These are phyloP conservation scores for Drosophila lini DNA, from an alignment of 1,140 invertebrate genomes.

Conservation along the genomic window DNA sequence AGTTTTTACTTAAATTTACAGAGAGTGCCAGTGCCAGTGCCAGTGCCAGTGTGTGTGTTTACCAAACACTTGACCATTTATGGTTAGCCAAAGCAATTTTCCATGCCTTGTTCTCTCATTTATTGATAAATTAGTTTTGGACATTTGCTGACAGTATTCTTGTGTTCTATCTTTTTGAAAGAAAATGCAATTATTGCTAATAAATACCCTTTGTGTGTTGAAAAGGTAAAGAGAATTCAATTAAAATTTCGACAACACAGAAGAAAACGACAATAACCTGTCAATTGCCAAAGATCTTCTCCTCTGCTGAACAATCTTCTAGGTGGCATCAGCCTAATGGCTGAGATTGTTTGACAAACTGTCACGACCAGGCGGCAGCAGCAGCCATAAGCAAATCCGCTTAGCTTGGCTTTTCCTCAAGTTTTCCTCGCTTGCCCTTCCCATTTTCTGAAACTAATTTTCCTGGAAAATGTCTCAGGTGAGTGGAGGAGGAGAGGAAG, in stretches of 20 bases:
- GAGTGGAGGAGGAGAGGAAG: conserved; percentile 3
- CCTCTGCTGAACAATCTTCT: conserved; percentile 6
- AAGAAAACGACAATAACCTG: conserved; percentile 48
- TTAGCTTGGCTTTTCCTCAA: conserved; percentile 71
- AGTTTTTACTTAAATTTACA: conserved; percentile 63
- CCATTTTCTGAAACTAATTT: conserved; percentile 62
- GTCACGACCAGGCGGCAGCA: conserved; percentile 55
- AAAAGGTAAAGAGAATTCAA: conserved; percentile 62
- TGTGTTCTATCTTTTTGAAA: conserved; percentile 19
- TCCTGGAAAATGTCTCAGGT: conserved; percentile 37
- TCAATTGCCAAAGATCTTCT: conserved; percentile 52
- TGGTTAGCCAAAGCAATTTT: conserved; percentile 54
- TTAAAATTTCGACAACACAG: conserved; percentile 66
- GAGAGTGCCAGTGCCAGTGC: neutral
- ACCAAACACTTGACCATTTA: conserved; percentile 60
- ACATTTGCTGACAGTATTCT: conserved; percentile 75
- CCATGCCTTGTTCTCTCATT: conserved; percentile 40
- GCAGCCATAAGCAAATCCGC: conserved; percentile 76
- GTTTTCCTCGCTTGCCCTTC: conserved; percentile 4
- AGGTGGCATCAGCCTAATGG: conserved; percentile 51
- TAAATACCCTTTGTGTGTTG: conserved; percentile 63
- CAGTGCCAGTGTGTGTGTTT: conserved; percentile 22
- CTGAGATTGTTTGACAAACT: conserved; percentile 71
- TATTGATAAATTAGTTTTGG: conserved; percentile 80
- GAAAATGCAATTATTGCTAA: conserved; percentile 81